Conservation (phyloP, 1,140 invertebrate genomes). For the Caerostris darwini region DNA sequence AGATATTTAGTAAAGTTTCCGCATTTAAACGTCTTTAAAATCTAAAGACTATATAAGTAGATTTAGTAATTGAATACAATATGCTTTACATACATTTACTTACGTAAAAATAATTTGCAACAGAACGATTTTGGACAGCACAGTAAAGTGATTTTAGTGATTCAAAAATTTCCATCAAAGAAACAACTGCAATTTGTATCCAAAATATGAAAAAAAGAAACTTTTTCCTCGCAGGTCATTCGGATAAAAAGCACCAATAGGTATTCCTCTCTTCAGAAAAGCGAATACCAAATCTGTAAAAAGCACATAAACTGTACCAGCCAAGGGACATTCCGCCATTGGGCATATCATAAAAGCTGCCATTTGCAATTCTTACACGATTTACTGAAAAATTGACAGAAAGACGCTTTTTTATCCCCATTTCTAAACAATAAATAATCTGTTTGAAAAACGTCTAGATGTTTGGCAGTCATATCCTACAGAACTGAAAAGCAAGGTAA, state of each 20-base stretch:
- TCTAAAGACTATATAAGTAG: too few relatives aligned
- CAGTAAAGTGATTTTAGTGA: neutral
- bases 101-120: too few relatives aligned
- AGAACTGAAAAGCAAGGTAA: neutral
- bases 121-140: neutral
- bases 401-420: neutral
- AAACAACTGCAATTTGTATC: neutral
- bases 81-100: too few relatives aligned
- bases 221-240: neutral
- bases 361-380: neutral
- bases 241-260: neutral
- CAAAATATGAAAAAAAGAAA: neutral
- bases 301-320: neutral
- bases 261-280: neutral
- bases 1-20: too few relatives aligned
- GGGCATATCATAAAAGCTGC: neutral
- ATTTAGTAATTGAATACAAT: too few relatives aligned
- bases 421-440: too few relatives aligned
- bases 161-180: neutral
- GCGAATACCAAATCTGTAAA: neutral
- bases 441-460: neutral
- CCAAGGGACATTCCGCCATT: neutral
- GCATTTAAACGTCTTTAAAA: too few relatives aligned
- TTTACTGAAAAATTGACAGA: neutral
- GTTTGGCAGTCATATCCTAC: neutral